These are phyloP conservation scores for Seira ritae DNA, from an alignment of 2,888 invertebrate species.

Conservation along the genomic window DNA sequence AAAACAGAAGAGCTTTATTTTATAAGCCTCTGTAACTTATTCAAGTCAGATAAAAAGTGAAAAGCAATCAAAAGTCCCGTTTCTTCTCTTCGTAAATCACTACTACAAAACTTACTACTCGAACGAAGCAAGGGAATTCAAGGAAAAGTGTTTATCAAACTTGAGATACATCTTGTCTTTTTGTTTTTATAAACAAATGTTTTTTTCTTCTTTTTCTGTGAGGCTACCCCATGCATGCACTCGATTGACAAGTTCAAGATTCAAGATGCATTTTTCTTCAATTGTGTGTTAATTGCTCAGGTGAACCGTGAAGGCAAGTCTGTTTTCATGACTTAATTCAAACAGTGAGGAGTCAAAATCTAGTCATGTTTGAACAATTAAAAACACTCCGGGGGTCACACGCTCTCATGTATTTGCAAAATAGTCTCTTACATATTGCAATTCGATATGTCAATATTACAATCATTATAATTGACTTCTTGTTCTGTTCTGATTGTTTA, in stretches of 20 bases:
- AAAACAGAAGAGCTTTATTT: neutral
- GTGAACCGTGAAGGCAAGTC: no score
- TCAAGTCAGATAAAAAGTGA: constrained; percentile 34
- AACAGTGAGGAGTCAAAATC: neutral
- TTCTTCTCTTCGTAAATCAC: constrained; percentile 13
- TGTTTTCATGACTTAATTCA: neutral
- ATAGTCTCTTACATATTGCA: no score
- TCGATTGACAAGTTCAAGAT: neutral
- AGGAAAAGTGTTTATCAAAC: neutral
- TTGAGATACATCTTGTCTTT: neutral
- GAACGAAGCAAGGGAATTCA: neutral
- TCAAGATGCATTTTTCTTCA: neutral
- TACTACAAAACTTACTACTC: constrained; percentile 28
- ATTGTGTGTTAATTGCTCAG: neutral
- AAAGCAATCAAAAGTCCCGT: constrained; percentile 49
- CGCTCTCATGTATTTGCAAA: no score
- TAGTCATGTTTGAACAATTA: neutral
- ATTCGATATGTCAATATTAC: no score
- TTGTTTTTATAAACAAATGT: neutral
- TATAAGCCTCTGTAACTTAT: neutral
- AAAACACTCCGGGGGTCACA: neutral
- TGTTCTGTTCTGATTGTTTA: no score
- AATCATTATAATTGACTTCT: no score
- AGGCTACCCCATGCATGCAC: no score
- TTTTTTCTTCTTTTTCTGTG: neutral